Evolutionary conservation across 2,797 vertebrate species (phyloP), one percentile per base, ranked within the genome.

Genomic region (Oreochromis mossambicus): DNA sequence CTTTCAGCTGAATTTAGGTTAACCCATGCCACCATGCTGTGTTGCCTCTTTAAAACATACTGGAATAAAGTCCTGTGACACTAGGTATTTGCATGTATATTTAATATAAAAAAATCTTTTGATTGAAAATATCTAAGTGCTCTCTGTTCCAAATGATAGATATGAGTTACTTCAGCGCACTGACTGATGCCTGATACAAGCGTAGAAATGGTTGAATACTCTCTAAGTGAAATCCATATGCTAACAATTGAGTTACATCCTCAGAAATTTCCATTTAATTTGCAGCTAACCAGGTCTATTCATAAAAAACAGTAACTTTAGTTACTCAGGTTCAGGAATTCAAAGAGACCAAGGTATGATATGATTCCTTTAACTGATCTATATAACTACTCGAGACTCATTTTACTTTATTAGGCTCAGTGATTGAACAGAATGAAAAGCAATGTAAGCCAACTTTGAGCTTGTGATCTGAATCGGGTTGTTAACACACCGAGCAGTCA

Each of bases 311-410:
- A n/a, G 46, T 7, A 73, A 73, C 43, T 73, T 73, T 48, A 50
- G 46, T 75, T 50, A 50, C 11, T 75, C 68, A 34, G 46, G 26
- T 50, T 29, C 26, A 75, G 70, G 52, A 83, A 85, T 86, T 90
- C 79, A 87, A 87, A 88, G 38, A 66, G 86, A 86, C 17, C 83
- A 77, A 89, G 84, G 83, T 87, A 86, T 87, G 82, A 82, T 87
- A 80, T 78, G 79, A 81, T 86, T 88, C 81, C 78, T 81, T 86
- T 55, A 91, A 84, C 58, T 79, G 54, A 55, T 83, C 50, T 7
- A 29, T 91, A 94, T 94, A 94, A 83, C 85, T 94, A 93, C 89
- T 88, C 82, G 76, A 70, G 78, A 89, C 88, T 89, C 87, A 85
- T 87, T 96, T 83, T 79, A 88, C 86, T 91, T 94, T 91, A 94